Evolutionary conservation across 2,797 vertebrate genomes (phyloP).

Genomic region (Aphelocoma californica): DNA sequence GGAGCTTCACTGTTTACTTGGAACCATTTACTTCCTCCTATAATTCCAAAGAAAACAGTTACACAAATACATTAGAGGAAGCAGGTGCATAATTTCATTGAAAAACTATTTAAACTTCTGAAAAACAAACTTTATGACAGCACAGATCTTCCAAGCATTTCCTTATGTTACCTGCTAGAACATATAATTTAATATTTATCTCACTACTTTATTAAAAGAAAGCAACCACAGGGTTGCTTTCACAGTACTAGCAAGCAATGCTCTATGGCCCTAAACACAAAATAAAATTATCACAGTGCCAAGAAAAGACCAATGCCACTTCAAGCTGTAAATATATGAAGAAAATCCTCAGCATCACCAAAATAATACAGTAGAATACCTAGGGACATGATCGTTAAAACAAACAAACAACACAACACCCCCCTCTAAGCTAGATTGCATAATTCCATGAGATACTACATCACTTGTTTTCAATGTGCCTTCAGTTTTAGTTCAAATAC

Average conservation of each 20-base stretch:
- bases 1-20: slow-evolving; percentile 19
- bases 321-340: neutral
- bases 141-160: neutral
- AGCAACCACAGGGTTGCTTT: neutral
- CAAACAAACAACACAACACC: neutral
- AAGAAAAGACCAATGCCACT: neutral
- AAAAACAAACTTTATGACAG: slow-evolving; percentile 2
- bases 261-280: neutral
- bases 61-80: slow-evolving; percentile 40
- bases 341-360: neutral
- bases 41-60: slow-evolving; percentile 47
- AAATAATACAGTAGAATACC: neutral
- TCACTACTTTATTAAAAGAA: neutral
- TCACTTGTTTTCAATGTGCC: neutral
- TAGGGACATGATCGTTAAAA: neutral
- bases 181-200: neutral
- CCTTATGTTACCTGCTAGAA: neutral
- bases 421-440: neutral
- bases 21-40: slow-evolving; percentile 50
- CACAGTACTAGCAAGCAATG: neutral
- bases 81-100: neutral
- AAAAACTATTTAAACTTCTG: slow-evolving; percentile 2
- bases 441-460: neutral
- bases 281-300: neutral
- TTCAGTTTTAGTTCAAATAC: neutral